phyloP scores from a whole-genome alignment of 2,797 vertebrate species.

The Rhodeus uyekii region DNA sequence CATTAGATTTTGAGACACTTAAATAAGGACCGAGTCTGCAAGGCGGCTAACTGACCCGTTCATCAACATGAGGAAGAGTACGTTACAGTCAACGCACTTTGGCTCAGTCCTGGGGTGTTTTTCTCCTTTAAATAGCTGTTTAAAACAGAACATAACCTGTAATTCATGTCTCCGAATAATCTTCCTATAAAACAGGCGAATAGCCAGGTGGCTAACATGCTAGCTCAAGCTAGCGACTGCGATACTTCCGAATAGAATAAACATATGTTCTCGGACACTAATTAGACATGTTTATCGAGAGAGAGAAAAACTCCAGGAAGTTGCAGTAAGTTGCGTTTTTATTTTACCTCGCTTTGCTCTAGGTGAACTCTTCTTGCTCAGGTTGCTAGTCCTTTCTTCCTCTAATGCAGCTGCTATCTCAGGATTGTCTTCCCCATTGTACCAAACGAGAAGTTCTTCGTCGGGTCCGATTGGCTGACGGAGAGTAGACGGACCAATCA shows the following conservation, averaged over 20 bases:
- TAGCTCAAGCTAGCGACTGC: conserved; percentile 33
- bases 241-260: neutral
- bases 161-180: neutral
- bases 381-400: conserved; percentile 91
- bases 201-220: conserved; percentile 45
- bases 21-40: neutral
- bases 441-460: conserved; percentile 94
- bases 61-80: conserved; percentile 9
- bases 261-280: neutral
- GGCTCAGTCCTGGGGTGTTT: neutral
- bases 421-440: conserved; percentile 96
- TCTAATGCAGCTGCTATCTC: conserved; percentile 97
- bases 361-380: conserved; percentile 83
- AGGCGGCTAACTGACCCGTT: conserved; percentile 5
- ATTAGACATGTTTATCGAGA: neutral
- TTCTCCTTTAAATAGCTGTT: neutral
- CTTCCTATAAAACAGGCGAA: neutral
- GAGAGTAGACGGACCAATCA: conserved; percentile 84
- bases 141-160: neutral
- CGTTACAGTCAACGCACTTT: neutral
- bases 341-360: conserved; percentile 86
- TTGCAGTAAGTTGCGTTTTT: neutral
- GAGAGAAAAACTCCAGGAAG: neutral
- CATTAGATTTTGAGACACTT: neutral
- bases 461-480: conserved; percentile 90